Base-by-base conservation (phyloP, 1,140 invertebrate genomes). In the Goniozus legneri region DNA sequence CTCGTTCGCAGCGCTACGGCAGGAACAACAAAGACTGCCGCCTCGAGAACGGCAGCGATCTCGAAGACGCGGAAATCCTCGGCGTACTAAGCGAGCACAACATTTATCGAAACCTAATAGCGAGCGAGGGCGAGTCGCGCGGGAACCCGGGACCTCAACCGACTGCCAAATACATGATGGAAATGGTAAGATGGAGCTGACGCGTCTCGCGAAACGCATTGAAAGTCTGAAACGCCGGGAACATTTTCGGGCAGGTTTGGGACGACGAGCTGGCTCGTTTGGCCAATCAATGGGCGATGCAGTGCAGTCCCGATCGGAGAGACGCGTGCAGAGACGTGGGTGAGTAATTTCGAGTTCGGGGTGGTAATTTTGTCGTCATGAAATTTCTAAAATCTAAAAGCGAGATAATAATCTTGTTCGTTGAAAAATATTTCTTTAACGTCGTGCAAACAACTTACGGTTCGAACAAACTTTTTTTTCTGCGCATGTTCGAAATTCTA, bases 281-380 rank as follows among this genome's bases (percentile, higher is more conserved):
- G 22, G 82, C 83, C 2, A 75, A 80, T 43, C 69, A 77, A 52
- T 84, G 83, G 80, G 82, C 79, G 2, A 72, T 81, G 31, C 83
- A 84, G 59, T 85, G 83, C 64, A 69, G 75, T 46, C 47, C 56
- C 19, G 62, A 58, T 40, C 71, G 69, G 2, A 80, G 83, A 58
- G 83, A 85, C 64, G 47, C 66, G 12, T 80, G 78, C 58, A 65
- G 80, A 56, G 73, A 80, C 60, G 64, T 77, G 49, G 68, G 79
- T 78, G 67, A 75, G 71, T 71, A 48, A 55, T 27, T n/a, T n/a
- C n/a, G n/a, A n/a, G n/a, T n/a, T n/a, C n/a, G n/a, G n/a, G n/a
- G n/a, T n/a, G n/a, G n/a, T n/a, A n/a, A n/a, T n/a, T n/a, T n/a
- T n/a, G n/a, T n/a, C n/a, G n/a, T n/a, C n/a, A n/a, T n/a, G n/a